Conservation (phyloP, 1,140 invertebrate species). For the Bombus terrestris region DNA sequence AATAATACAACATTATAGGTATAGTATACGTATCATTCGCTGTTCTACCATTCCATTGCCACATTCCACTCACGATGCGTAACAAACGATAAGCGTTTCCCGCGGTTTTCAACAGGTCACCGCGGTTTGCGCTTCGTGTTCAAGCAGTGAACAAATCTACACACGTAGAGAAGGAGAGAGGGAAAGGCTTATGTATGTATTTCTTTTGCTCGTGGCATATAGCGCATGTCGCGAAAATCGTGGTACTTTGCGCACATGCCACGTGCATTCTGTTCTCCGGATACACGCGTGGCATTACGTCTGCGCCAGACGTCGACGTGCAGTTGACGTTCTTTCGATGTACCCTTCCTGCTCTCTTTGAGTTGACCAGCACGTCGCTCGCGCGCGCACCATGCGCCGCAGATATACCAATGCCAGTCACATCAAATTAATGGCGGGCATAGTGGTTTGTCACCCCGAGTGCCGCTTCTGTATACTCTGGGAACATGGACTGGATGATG, state of each 20-base stretch:
- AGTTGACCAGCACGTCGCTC: slow-evolving; percentile 23
- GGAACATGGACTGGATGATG: background rate
- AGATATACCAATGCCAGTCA: background rate
- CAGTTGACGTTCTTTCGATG: slow-evolving; percentile 41
- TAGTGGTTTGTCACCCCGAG: background rate
- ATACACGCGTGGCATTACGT: slow-evolving; percentile 75
- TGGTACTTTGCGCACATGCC: slow-evolving; percentile 49
- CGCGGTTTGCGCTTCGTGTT: background rate
- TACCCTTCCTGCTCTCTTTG: slow-evolving; percentile 32
- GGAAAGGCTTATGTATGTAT: background rate
- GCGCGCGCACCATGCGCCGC: background rate
- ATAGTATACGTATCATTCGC: background rate
- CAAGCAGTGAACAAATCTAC: background rate
- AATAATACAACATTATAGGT: no score
- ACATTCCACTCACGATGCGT: background rate
- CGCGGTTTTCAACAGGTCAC: background rate
- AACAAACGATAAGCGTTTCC: background rate
- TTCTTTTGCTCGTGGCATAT: background rate
- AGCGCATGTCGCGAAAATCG: slow-evolving; percentile 53
- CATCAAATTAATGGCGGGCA: background rate
- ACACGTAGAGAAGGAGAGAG: background rate
- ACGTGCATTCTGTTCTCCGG: slow-evolving; percentile 75
- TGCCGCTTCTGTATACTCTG: no score
- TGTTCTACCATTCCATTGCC: background rate
- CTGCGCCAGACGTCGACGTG: slow-evolving; percentile 72